phyloP scores from a whole-genome alignment of 1,140 invertebrate genomes.

The Sycophila sp. region DNA sequence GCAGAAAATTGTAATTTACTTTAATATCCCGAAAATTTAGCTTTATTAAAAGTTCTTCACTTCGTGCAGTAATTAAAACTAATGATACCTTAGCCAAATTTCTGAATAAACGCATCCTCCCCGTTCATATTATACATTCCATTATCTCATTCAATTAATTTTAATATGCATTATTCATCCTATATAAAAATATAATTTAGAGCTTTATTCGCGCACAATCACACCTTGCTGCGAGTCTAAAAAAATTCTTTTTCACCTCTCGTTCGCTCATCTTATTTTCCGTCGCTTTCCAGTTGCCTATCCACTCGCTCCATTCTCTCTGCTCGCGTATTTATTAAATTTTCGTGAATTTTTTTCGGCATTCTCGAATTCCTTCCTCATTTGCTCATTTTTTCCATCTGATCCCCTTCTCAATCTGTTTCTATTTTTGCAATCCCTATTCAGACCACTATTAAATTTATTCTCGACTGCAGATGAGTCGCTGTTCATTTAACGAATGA shows the following conservation, averaged over 20 bases:
- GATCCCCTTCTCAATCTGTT: slow-evolving; percentile 13
- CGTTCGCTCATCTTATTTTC: not conserved
- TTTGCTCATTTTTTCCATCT: not conserved
- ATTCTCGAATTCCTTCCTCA: not conserved
- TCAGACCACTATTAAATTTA: not conserved
- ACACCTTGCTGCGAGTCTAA: too few relatives aligned
- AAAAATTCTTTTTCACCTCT: not conserved
- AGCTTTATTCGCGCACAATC: too few relatives aligned
- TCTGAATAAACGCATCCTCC: too few relatives aligned
- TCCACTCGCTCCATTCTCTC: not conserved
- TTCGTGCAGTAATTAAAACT: too few relatives aligned
- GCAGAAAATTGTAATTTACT: too few relatives aligned
- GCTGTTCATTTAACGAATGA: slow-evolving; percentile 15
- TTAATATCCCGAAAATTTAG: too few relatives aligned
- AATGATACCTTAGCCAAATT: too few relatives aligned
- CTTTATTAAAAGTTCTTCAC: too few relatives aligned
- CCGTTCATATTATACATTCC: too few relatives aligned
- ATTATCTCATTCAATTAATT: too few relatives aligned
- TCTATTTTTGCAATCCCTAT: not conserved
- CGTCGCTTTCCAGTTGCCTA: not conserved
- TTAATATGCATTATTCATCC: too few relatives aligned
- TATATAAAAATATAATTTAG: too few relatives aligned
- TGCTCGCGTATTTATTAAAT: slow-evolving; percentile 11
- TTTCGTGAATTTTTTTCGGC: not conserved
- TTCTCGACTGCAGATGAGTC: not conserved